Percentiles rank a stretch among this genome's conserved stretches.
Conservation (phyloP, 2,797 vertebrate genomes). For the Sebastes matsubarae region DNA sequence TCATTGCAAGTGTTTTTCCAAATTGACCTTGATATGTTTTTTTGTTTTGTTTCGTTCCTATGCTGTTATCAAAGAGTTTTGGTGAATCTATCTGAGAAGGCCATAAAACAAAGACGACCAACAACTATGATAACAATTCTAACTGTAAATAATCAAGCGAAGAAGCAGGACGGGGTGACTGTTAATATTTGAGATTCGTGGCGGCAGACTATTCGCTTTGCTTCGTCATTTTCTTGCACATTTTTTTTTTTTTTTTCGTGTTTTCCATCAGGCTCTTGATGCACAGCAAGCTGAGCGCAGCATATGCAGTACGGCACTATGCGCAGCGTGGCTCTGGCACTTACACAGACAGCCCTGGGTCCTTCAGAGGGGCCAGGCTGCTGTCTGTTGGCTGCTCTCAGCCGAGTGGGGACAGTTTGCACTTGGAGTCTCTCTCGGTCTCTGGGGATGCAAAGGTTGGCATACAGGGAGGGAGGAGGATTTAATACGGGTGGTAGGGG, state of each 20-base stretch:
- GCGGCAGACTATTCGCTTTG: constrained; percentile 59
- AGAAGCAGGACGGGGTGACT: constrained; percentile 55
- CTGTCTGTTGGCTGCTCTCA: constrained; percentile 74
- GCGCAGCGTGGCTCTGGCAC: constrained; percentile 77
- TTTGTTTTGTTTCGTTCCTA: constrained; percentile 24
- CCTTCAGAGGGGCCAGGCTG: constrained; percentile 75
- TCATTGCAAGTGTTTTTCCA: constrained; percentile 59
- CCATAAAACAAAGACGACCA: constrained; percentile 72
- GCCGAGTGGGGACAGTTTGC: constrained; percentile 76
- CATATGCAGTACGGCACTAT: constrained; percentile 76
- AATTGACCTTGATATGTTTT: constrained; percentile 68
- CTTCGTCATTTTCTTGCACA: constrained; percentile 63
- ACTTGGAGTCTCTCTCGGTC: constrained; percentile 73
- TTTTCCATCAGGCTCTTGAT: constrained; percentile 70
- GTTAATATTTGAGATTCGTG: constrained; percentile 27
- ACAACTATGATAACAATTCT: constrained; percentile 67
- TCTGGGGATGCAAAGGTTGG: constrained; percentile 72
- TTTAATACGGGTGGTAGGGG: constrained; percentile 45
- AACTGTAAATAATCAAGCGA: constrained; percentile 70
- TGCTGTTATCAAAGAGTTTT: constrained; percentile 74
- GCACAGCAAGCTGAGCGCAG: constrained; percentile 75
- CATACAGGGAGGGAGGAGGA: constrained; percentile 60
- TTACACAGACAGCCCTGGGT: constrained; percentile 71
- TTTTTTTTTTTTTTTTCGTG: constrained; percentile 3
- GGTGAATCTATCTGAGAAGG: constrained; percentile 69